Conservation (phyloP, 2,113 vertebrate species). For the Odocoileus hemionus region DNA sequence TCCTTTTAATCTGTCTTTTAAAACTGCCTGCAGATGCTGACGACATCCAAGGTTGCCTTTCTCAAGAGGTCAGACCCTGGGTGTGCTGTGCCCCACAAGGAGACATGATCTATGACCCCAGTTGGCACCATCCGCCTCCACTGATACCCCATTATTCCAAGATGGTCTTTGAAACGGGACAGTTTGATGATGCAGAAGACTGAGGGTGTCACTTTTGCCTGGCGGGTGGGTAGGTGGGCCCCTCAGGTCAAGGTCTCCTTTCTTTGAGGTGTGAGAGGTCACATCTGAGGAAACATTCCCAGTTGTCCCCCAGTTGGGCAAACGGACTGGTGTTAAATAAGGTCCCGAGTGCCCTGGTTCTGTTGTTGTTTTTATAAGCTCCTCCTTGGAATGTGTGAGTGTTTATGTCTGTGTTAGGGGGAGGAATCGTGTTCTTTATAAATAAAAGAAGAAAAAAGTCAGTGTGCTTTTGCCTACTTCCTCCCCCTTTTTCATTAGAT, state of each 20-base stretch:
- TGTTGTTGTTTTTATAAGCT: neutral
- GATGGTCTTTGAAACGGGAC: conserved; percentile 77
- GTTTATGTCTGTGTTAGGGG: conserved; percentile 19
- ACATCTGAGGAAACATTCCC: neutral
- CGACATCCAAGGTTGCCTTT: conserved; percentile 75
- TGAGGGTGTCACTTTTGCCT: conserved; percentile 48
- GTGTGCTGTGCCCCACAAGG: conserved; percentile 67
- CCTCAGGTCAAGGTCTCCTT: neutral
- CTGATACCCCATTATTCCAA: conserved; percentile 68
- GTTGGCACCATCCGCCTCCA: conserved; percentile 75
- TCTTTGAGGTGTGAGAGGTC: conserved; percentile 44
- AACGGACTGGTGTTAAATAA: neutral
- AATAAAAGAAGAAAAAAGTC: conserved; percentile 63
- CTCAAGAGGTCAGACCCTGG: conserved; percentile 74
- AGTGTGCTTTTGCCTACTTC: neutral
- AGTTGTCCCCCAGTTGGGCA: neutral
- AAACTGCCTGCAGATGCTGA: conserved; percentile 77
- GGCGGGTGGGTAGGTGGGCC: neutral
- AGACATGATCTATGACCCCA: conserved; percentile 79
- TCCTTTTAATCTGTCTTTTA: conserved; percentile 55
- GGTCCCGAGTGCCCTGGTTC: neutral
- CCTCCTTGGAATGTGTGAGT: neutral
- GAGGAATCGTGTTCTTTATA: conserved; percentile 61
- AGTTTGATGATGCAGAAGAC: conserved; percentile 85
- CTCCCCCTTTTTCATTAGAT: neutral